Evolutionary conservation across 2,888 invertebrate genomes (phyloP).

Genomic region (Mythimna impura): DNA sequence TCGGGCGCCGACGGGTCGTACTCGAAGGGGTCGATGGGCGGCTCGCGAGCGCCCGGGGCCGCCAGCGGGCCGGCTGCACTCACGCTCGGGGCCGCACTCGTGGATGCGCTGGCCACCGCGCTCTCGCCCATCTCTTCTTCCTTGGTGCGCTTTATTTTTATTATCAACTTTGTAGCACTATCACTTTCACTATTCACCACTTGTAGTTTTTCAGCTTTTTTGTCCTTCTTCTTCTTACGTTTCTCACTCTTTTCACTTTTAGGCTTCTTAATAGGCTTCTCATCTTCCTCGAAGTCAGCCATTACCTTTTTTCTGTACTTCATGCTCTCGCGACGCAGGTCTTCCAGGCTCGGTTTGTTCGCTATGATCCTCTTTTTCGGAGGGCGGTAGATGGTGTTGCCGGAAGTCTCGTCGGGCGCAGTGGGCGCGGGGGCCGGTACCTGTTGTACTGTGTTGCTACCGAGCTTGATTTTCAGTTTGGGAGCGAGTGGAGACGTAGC

Average conservation of each 20-base stretch:
- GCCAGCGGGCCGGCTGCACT: conserved; percentile 57
- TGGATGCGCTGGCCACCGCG: conserved; percentile 6
- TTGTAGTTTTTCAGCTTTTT: conserved; percentile 89
- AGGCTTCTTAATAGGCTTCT: conserved; percentile 88
- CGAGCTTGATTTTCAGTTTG: conserved; percentile 95
- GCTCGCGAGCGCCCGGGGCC: conserved; percentile 73
- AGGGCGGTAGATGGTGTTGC: conserved; percentile 87
- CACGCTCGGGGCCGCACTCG: conserved; percentile 69
- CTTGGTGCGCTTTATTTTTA: conserved; percentile 92
- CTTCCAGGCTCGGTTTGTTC: conserved; percentile 93
- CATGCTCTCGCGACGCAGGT: conserved; percentile 96
- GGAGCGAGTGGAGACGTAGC: conserved; percentile 88
- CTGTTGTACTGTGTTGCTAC: conserved; percentile 90
- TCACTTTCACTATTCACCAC: conserved; percentile 87
- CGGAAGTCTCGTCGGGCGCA: conserved; percentile 23
- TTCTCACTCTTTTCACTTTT: conserved; percentile 81
- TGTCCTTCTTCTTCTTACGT: conserved; percentile 89
- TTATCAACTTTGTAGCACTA: conserved; percentile 94
- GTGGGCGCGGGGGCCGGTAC: conserved; percentile 60
- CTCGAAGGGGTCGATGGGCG: conserved; percentile 84
- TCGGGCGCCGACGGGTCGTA: conserved; percentile 86
- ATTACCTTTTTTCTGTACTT: conserved; percentile 95
- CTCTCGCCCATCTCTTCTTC: conserved; percentile 62
- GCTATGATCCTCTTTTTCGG: conserved; percentile 94
- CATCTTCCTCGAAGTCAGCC: conserved; percentile 95